Conservation (phyloP, 2,888 invertebrate genomes). For the Nezara viridula region DNA sequence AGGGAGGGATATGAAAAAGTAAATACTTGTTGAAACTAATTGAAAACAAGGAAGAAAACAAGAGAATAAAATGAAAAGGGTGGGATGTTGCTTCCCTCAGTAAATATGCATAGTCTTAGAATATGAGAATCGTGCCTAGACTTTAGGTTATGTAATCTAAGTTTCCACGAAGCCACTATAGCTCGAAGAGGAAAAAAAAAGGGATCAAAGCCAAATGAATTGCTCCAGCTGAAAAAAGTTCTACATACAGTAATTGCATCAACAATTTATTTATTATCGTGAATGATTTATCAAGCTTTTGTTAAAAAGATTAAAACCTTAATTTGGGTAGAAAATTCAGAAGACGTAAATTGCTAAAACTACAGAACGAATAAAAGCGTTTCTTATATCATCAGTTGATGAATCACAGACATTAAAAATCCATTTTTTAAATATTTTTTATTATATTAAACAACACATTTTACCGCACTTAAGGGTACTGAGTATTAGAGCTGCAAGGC, state of each 20-base stretch:
- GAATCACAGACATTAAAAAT: too few relatives aligned
- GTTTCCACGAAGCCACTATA: neutral
- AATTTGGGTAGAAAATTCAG: too few relatives aligned
- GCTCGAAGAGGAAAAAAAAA: neutral
- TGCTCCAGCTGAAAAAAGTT: neutral
- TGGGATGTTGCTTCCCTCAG: neutral
- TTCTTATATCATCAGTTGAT: too few relatives aligned
- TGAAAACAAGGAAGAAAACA: neutral
- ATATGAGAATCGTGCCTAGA: conserved; percentile 30
- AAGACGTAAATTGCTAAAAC: too few relatives aligned
- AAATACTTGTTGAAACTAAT: conserved; percentile 22
- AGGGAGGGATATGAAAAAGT: neutral
- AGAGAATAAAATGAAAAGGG: conserved; percentile 9
- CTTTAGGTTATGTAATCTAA: conserved; percentile 10
- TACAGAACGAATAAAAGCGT: too few relatives aligned
- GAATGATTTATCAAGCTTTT: too few relatives aligned
- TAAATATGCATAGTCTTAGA: conserved; percentile 27
- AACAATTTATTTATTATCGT: too few relatives aligned
- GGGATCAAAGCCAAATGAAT: neutral
- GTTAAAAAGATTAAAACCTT: too few relatives aligned
- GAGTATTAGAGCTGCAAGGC: too few relatives aligned
- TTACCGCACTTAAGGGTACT: too few relatives aligned
- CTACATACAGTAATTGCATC: neutral
- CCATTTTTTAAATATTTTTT: too few relatives aligned
- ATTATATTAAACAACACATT: too few relatives aligned